Base-by-base conservation (phyloP, 2,797 vertebrate genomes). In the Melanotaenia parkinsoni region DNA sequence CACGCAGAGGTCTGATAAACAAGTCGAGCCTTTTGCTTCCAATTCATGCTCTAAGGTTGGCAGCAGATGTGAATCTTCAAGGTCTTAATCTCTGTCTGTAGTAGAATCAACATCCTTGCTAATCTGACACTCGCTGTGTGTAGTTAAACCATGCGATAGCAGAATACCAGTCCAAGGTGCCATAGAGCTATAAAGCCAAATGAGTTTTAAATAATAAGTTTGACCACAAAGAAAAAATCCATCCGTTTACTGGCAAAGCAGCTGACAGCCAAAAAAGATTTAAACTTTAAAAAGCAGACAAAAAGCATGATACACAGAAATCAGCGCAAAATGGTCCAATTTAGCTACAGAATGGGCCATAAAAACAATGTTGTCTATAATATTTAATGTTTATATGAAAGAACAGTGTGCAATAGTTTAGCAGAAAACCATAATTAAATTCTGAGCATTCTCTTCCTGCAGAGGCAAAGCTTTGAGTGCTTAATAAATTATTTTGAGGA, bases 401-500 rank as follows among this genome's bases (percentile, higher is more conserved):
- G 61, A 77, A 89, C 57, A 65, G 61, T 63, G 63, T 53, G 45
- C 50, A 71, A 53, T 33, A 83, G 77, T 78, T 79, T 63, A 76
- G 81, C 32, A 76, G 77, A 78, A 72, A 83, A 80, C 60, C 26
- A 57, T 77, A 80, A 88, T 88, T 83, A 60, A 82, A 72, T 79
- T 80, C 61, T 45, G 64, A 86, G 77, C 72, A 76, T 76, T 47
- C 70, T 78, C 77, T 74, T 89, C 81, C 67, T 30, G 66, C 77
- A 58, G 67, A 88, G 28, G 74, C 54, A 26, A 86, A 89, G 79
- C 82, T 82, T 58, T 73, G 70, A 88, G 83, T 79, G 60, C 81
- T 86, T 80, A 74, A 81, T 90, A 81, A 90, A 90, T 89, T 91
- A 76, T 77, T 89, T 81, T 70, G 53, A 85, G 76, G 78, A 72